Evolutionary conservation across 2,888 invertebrate species (phyloP).

Genomic region (Octodonta nipae): DNA sequence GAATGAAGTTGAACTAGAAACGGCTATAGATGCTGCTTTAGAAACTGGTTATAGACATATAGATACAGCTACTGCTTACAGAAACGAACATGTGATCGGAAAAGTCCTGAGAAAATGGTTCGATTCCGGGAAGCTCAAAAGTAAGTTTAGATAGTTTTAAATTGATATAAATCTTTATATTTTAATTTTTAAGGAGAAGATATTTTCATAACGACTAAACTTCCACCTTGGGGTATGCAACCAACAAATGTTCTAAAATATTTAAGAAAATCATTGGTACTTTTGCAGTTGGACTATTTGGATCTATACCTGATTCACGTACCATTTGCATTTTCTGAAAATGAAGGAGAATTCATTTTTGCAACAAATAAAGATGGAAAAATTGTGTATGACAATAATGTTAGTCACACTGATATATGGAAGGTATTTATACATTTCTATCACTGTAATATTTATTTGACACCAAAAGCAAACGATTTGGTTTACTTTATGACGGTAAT

Average conservation of each 20-base stretch:
- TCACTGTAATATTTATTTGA: no score
- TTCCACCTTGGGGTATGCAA: slow-evolving; percentile 44
- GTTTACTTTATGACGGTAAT: no score
- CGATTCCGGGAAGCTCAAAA: slow-evolving; percentile 46
- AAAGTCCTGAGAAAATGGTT: slow-evolving; percentile 56
- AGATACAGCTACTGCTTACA: slow-evolving; percentile 62
- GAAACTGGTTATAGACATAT: slow-evolving; percentile 67
- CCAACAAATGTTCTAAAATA: slow-evolving; percentile 15
- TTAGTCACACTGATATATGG: no score
- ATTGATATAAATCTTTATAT: not conserved
- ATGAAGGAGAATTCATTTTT: no score
- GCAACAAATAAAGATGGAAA: slow-evolving; percentile 1
- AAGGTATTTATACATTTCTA: no score
- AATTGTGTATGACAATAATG: no score
- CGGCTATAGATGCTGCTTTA: slow-evolving; percentile 52
- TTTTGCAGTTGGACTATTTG: slow-evolving; percentile 19
- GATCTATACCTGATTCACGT: slow-evolving; percentile 23
- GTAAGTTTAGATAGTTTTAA: slow-evolving; percentile 39
- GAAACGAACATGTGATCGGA: slow-evolving; percentile 61
- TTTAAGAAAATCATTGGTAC: slow-evolving; percentile 17
- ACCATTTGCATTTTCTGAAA: slow-evolving; percentile 9
- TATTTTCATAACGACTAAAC: slow-evolving; percentile 68
- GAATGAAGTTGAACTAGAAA: slow-evolving; percentile 45
- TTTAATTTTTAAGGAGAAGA: slow-evolving; percentile 39
- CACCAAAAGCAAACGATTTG: no score